Base-by-base conservation (phyloP, 2,797 vertebrate genomes). In the Lerista edwardsae region DNA sequence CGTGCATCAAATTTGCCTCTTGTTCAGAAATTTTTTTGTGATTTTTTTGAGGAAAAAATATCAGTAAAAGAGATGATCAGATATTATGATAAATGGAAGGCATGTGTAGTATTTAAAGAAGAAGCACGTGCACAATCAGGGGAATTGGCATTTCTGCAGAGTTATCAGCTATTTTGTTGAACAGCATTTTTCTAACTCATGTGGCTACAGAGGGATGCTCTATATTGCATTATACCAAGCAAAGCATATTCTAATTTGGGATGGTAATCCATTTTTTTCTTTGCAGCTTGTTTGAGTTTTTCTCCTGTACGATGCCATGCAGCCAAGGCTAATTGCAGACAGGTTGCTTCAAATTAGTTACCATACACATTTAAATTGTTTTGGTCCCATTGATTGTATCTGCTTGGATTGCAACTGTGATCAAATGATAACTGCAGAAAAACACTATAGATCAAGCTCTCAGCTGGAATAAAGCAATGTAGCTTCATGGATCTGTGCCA, bases 31-130 rank as follows among this genome's bases (percentile, higher is more conserved):
- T 39, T 27, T 41, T 90, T 89, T 85, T 47, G 47, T 47, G 79
- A 83, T 91, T 87, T 78, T 62, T 82, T 65, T 62, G 88, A 89
- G 80, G 76, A 78, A 74, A 64, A 11, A 89, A 59, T 75, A n/a
- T n/a, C n/a, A n/a, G n/a, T n/a, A 83, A 14, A 51, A 88, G 85
- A 82, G 69, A 84, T 23, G 64, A 57, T 51, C 1, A 83, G 34
- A 83, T 90, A 89, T 91, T 61, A 79, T 74, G 71, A 85, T 82
- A 89, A 90, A 86, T 85, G 62, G 84, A 89, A 78, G 75, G 74
- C 77, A 4, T 44, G 41, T 44, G 76, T 71, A 0, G 41, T 0
- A 62, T 27, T 84, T 85, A 72, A 67, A 86, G n/a, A 74, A 84
- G 81, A 77, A 75, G 51, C 68, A 44, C 88, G 92, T 84, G n/a